A percentile compares a stretch with the other conserved stretches of the same genome.
Conservation (phyloP, 2,888 invertebrate genomes). For the Parapristionchus giblindavisi region DNA sequence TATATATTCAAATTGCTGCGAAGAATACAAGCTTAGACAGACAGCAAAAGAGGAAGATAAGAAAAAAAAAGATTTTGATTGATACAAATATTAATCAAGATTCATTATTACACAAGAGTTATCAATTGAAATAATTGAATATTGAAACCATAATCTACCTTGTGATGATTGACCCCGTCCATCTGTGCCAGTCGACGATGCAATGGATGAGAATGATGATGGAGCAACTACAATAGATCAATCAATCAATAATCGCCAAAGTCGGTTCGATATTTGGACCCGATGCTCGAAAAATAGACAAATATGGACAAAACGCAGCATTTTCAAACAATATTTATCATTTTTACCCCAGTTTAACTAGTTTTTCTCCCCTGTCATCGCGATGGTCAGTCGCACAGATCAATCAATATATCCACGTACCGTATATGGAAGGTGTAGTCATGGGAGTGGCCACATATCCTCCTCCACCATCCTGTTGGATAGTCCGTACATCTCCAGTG, state of each 20-base stretch:
- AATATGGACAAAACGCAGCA: not conserved
- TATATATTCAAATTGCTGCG: too few relatives aligned
- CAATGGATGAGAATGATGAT: constrained; percentile 20
- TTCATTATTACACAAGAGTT: too few relatives aligned
- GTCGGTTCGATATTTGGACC: too few relatives aligned
- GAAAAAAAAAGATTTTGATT: too few relatives aligned
- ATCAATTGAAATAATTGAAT: too few relatives aligned
- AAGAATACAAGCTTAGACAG: too few relatives aligned
- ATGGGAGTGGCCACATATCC: constrained; percentile 25
- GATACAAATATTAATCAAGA: too few relatives aligned
- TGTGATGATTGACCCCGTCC: too few relatives aligned
- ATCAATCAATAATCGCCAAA: too few relatives aligned
- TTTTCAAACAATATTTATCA: not conserved
- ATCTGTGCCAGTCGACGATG: constrained; percentile 2
- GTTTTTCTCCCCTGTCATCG: not conserved
- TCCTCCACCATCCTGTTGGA: not conserved
- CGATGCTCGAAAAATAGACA: too few relatives aligned
- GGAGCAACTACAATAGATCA: constrained; percentile 14
- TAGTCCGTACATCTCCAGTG: not conserved
- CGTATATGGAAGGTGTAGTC: constrained; percentile 19
- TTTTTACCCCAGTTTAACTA: not conserved
- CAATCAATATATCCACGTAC: not conserved
- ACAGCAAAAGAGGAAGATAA: too few relatives aligned
- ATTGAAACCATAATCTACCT: too few relatives aligned
- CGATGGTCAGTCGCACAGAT: not conserved